These are phyloP conservation scores for Orientallactaga sibirica DNA, from an alignment of 2,797 vertebrate genomes.

Conservation along the genomic window DNA sequence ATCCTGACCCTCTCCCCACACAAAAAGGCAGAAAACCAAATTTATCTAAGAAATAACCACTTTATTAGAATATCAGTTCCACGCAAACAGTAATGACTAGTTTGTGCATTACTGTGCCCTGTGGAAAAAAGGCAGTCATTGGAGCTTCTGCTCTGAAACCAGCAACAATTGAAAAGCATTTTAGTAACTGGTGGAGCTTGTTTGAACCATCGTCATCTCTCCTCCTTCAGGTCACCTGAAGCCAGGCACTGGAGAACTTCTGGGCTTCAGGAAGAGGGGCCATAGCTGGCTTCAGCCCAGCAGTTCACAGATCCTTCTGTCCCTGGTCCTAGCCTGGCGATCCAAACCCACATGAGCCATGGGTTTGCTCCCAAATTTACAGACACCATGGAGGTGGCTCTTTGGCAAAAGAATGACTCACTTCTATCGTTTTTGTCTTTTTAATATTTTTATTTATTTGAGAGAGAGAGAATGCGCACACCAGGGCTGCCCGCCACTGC, in stretches of 20 bases:
- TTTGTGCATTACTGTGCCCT: neutral
- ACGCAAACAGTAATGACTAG: neutral
- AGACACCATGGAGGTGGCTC: conserved; percentile 41
- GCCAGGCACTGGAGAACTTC: neutral
- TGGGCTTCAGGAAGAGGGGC: neutral
- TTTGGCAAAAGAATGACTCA: conserved; percentile 33
- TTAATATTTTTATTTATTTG: too few relatives aligned
- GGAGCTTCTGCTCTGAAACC: conserved; percentile 33
- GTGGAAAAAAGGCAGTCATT: neutral
- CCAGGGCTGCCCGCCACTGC: too few relatives aligned
- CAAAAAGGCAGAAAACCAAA: neutral
- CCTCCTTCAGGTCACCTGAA: neutral
- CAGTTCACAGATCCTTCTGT: neutral
- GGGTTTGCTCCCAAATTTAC: conserved; percentile 45
- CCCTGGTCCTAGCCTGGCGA: neutral
- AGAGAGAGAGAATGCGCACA: too few relatives aligned
- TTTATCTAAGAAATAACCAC: conserved; percentile 17
- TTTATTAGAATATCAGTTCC: neutral
- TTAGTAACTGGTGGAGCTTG: neutral
- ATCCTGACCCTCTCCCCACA: neutral
- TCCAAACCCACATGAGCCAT: neutral
- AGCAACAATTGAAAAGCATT: neutral
- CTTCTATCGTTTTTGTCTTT: conserved; percentile 21
- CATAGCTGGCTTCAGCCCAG: neutral
- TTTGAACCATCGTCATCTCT: neutral